These are phyloP conservation scores for Dendrocincla tyrannina DNA, from an alignment of 2,797 vertebrate species.

Conservation along the genomic window DNA sequence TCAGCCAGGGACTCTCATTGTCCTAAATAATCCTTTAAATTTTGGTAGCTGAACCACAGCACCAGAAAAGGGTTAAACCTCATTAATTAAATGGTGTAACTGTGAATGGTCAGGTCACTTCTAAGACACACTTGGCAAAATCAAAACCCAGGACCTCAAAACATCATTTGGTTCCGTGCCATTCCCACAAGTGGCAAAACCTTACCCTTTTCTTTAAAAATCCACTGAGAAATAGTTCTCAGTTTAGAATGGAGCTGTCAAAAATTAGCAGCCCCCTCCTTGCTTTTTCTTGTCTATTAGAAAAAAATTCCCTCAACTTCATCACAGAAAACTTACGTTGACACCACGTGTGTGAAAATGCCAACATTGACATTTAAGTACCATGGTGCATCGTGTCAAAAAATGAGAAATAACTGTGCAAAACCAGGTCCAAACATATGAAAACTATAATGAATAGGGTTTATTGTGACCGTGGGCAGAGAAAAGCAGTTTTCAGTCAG, in stretches of 20 bases:
- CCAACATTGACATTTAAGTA: not conserved
- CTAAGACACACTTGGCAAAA: not conserved
- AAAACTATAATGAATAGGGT: not conserved
- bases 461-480: not conserved
- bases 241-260: not conserved
- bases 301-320: not conserved
- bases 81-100: not conserved
- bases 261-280: not conserved
- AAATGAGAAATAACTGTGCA: not conserved
- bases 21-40: not conserved
- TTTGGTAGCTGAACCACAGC: not conserved
- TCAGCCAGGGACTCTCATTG: not conserved
- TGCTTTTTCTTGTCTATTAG: not conserved
- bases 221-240: not conserved
- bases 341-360: not conserved
- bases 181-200: not conserved
- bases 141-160: not conserved
- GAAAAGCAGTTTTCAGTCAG: not conserved
- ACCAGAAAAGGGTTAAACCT: not conserved
- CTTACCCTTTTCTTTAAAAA: not conserved
- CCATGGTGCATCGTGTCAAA: not conserved
- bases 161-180: not conserved
- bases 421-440: not conserved
- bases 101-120: not conserved
- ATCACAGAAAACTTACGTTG: not conserved